Evolutionary conservation across 2,888 invertebrate genomes (phyloP), one percentile per base, ranked within the genome.

Genomic region (Steinernema hermaphroditum): DNA sequence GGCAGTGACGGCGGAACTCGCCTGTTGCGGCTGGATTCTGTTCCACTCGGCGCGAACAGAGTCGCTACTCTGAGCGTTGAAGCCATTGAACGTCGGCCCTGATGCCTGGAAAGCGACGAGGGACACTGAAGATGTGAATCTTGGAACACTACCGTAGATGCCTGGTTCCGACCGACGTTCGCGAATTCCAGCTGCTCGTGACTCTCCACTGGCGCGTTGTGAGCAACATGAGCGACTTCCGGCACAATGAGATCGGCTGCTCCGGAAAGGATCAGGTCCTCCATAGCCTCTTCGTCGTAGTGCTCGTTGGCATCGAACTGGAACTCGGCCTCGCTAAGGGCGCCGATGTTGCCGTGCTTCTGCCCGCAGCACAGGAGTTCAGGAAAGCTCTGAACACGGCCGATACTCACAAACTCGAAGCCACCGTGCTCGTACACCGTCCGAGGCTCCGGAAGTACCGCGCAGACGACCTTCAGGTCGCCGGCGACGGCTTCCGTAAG

Each of bases 251-350:
- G 4, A 19, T n/a, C 46, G 6, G 16, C n/a, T 2, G 46, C 46
- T n/a, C n/a, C 46, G 54, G 54, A 14, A 8, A 54, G 27, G 27
- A 54, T 54, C 24, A 27, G 9, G 14, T 27, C 24, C 27, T 22
- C 54, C 24, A 27, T 54, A 22, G 54, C 22, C 4, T 54, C 54
- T 22, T 54, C 54, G 27, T 54, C 54, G 24, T 54, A 54, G 54
- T 22, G n/a, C 27, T 54, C 27, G 54, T 22, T 24, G 24, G 24
- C 12, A 9, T 54, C 54, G 54, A 22, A 27, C 54, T 22, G 9
- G 54, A 54, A 54, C 2, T 9, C 19, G 27, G 6, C 54, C 27
- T 54, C 54, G 22, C 6, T 27, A 16, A 54, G 4, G 27, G 54
- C 27, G 24, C n/a, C 6, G 6, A 22, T 8, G 27, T 27, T 8